Base-by-base conservation (phyloP, 2,113 vertebrate genomes). In the Cynocephalus volans region DNA sequence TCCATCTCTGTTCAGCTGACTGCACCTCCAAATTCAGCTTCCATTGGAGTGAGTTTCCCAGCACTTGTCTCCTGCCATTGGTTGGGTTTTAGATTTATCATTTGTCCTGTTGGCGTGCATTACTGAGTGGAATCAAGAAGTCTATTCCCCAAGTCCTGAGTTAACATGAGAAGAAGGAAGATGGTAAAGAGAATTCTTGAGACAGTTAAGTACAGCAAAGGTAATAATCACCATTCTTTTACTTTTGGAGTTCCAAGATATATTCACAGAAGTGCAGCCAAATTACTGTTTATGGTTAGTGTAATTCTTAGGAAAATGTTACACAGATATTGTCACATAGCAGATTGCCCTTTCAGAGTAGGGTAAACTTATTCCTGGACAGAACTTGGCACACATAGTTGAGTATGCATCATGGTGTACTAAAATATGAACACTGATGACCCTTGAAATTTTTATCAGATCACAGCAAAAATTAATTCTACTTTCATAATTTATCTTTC, bases 401-500 rank as follows among this genome's bases (percentile, higher is more conserved):
- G 26, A 67, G 56, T 50, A 60, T 69, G 36, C 5, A 77, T 95
- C 19, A 73, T 48, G 21, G 73, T 75, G 4, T 93, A 14, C 45
- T 88, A 96, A 93, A 93, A 50, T 95, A 77, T 83, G 72, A 91
- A 96, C 60, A 93, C 5, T 54, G 56, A 52, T 65, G 36, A 93
- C 50, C 62, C 36, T 88, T 93, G 67, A 95, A 85, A 91, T 64
- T 96, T 96, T 95, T 77, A 95, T 81, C 81, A 95, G n/a, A 79
- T 89, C 28, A 65, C 10, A 45, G 72, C 31, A 93, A 97, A 95
- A 85, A 73, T 88, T 96, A 96, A 97, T 95, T 95, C 26, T 54
- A 41, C 62, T 77, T 88, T 96, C 45, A 91, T 86, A 92, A 97
- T 83, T 93, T 85, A 81, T 73, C 15, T 90, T 81, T 92, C 41